These are phyloP conservation scores for Cathartes aura DNA, from an alignment of 2,113 vertebrate genomes.

Conservation along the genomic window DNA sequence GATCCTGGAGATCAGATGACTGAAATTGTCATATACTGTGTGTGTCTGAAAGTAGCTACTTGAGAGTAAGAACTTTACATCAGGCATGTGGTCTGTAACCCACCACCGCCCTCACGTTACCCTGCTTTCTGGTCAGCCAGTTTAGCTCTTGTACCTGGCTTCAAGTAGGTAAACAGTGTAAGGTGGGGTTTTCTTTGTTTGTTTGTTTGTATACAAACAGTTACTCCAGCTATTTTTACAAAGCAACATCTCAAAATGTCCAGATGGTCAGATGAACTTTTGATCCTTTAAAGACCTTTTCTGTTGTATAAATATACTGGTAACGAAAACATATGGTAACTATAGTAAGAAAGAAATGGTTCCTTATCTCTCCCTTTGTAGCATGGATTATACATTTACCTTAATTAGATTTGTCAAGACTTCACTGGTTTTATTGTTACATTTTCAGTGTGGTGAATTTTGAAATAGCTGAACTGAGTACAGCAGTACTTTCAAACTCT, in stretches of 20 bases:
- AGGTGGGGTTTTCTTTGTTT: neutral
- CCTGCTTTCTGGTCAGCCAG: neutral
- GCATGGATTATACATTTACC: neutral
- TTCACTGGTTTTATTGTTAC: neutral
- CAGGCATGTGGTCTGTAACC: neutral
- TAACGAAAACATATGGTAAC: neutral
- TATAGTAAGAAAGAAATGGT: neutral
- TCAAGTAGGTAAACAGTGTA: neutral
- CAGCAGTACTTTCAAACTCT: neutral
- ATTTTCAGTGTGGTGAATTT: neutral
- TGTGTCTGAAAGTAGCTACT: neutral
- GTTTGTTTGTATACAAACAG: neutral
- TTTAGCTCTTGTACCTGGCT: neutral
- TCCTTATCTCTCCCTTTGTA: neutral
- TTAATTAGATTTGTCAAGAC: neutral
- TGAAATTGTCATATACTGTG: neutral
- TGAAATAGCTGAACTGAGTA: neutral
- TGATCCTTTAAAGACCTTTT: neutral
- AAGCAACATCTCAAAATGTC: neutral
- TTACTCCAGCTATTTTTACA: neutral
- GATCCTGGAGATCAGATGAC: neutral
- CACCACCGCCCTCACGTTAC: fast-evolving
- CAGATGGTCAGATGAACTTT: neutral
- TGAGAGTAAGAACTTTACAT: neutral
- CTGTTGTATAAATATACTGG: neutral